Percentiles rank a stretch among this genome's conserved stretches.
Conservation (phyloP, 2,113 vertebrate species). For the Lycaon pictus region DNA sequence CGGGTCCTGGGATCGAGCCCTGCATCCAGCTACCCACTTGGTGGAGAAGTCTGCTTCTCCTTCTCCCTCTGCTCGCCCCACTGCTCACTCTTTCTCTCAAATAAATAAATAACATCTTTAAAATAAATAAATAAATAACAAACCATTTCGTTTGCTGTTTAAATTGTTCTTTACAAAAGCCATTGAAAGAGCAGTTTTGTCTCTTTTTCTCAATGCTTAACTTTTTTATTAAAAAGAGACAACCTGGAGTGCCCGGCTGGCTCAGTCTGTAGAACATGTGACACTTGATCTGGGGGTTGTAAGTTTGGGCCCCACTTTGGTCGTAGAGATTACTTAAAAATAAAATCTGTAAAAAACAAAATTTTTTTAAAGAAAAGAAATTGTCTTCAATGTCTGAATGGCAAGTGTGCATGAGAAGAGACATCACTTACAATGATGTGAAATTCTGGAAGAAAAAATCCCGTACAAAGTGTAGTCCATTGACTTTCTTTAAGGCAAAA, state of each 20-base stretch:
- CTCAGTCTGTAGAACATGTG: not conserved
- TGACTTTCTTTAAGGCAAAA: not conserved
- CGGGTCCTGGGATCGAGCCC: not conserved
- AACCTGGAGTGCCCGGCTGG: not conserved
- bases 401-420: not conserved
- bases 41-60: not conserved
- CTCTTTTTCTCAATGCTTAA: not conserved
- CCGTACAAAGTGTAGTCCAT: not conserved
- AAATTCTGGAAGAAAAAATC: conserved; percentile 32
- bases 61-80: not conserved
- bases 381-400: not conserved
- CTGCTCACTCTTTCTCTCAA: not conserved
- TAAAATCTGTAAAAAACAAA: not conserved
- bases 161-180: conserved; percentile 11
- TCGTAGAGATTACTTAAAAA: not conserved
- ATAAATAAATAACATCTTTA: not conserved
- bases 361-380: not conserved
- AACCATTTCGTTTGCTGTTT: not conserved
- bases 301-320: not conserved
- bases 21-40: accelerated
- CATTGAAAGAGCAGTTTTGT: not conserved
- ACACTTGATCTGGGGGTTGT: not conserved
- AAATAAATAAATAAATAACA: not conserved
- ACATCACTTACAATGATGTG: not conserved
- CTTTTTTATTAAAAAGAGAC: not conserved